phyloP scores from a whole-genome alignment of 1,140 invertebrate species.

The Nautilus pompilius region DNA sequence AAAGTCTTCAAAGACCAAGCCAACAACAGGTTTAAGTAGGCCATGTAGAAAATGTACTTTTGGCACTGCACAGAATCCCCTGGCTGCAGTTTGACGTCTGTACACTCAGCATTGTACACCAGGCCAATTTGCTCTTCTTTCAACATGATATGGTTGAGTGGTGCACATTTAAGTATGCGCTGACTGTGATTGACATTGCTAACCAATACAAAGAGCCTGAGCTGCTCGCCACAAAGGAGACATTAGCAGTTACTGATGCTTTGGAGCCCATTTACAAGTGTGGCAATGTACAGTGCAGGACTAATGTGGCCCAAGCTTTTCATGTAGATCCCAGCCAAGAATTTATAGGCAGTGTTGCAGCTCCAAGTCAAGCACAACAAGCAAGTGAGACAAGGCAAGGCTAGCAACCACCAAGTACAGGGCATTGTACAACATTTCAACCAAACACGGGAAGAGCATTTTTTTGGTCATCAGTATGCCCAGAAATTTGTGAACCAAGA shows the following conservation, averaged over 20 bases:
- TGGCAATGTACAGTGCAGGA: neutral
- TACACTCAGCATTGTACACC: slow-evolving; percentile 16
- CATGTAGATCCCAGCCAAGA: no score
- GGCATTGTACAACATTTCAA: slow-evolving; percentile 14
- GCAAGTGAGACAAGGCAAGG: no score
- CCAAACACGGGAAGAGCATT: slow-evolving; percentile 14
- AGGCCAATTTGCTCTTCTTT: slow-evolving; percentile 20
- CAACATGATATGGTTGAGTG: slow-evolving; percentile 19
- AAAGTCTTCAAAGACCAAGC: slow-evolving; percentile 7
- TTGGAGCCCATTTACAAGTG: slow-evolving; percentile 3
- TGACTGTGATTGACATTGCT: slow-evolving; percentile 9
- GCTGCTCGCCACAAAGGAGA: slow-evolving; percentile 4
- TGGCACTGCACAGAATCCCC: slow-evolving; percentile 7
- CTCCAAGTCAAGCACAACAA: no score
- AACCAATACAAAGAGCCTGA: slow-evolving; percentile 9
- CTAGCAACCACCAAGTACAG: slow-evolving; percentile 13
- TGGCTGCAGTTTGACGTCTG: slow-evolving; percentile 9
- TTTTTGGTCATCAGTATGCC: slow-evolving; percentile 22
- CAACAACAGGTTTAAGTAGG: slow-evolving; percentile 16
- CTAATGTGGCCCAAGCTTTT: no score
- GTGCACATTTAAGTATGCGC: slow-evolving; percentile 10
- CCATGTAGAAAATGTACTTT: slow-evolving; percentile 20
- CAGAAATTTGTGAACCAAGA: no score
- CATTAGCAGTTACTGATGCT: slow-evolving; percentile 3
- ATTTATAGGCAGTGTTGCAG: no score